Percentiles rank a stretch among this genome's conserved stretches.
Conservation (phyloP, 2,888 invertebrate species). For the Clusia tigrina region DNA sequence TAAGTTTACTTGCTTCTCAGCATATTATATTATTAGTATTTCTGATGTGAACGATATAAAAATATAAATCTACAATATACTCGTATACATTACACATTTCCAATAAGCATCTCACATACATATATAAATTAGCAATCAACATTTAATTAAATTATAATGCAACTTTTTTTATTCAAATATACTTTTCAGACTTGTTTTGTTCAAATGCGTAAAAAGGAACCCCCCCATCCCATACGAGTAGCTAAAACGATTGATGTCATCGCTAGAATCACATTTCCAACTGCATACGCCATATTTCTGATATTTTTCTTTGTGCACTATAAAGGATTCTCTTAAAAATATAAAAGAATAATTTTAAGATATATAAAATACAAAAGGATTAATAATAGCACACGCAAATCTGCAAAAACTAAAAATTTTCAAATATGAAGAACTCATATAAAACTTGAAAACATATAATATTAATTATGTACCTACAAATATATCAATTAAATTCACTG, state of each 20-base stretch:
- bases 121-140: too few species aligned
- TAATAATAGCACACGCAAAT: background rate
- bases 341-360: background rate
- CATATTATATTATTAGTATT: too few species aligned
- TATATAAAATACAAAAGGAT: background rate
- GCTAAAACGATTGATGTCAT: constrained; percentile 95
- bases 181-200: constrained; percentile 78
- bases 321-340: constrained; percentile 74
- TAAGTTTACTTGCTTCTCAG: too few species aligned
- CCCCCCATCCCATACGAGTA: constrained; percentile 90
- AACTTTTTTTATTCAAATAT: too few species aligned
- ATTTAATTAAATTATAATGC: too few species aligned
- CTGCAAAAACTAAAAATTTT: background rate
- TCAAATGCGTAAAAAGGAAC: constrained; percentile 90
- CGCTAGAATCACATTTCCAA: constrained; percentile 91
- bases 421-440: background rate
- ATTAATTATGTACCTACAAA: too few species aligned
- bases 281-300: constrained; percentile 91
- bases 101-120: too few species aligned
- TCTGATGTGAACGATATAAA: too few species aligned
- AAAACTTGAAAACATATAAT: background rate
- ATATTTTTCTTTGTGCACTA: constrained; percentile 96
- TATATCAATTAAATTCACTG: too few species aligned
- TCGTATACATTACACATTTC: too few species aligned
- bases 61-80: too few species aligned